These are phyloP conservation scores for Xerus inauris DNA, from an alignment of 2,113 vertebrate species.

Conservation along the genomic window DNA sequence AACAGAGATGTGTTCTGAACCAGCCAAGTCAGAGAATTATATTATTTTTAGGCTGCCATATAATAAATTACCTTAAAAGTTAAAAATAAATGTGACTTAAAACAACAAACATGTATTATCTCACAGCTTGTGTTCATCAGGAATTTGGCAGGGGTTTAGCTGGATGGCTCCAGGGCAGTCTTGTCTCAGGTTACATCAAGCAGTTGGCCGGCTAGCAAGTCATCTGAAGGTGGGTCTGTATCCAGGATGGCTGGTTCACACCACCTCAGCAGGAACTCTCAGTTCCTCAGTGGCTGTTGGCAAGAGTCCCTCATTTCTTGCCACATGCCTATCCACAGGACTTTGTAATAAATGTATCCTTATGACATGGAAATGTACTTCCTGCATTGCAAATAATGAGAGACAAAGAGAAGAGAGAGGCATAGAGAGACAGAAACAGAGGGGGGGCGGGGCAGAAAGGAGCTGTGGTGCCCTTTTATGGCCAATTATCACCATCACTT, in stretches of 20 bases:
- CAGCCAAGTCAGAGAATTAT: not conserved
- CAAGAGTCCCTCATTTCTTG: not conserved
- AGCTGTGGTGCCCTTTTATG: not conserved
- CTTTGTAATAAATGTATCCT: not conserved
- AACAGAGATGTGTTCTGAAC: not conserved
- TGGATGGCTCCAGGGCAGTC: not conserved
- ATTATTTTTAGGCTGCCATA: not conserved
- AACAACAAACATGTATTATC: not conserved
- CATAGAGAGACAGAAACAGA: not conserved
- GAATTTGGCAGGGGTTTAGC: not conserved
- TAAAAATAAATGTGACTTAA: not conserved
- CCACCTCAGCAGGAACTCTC: not conserved
- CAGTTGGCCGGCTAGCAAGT: not conserved
- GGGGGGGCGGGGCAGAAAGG: not conserved
- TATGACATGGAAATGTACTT: not conserved
- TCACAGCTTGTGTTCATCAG: not conserved
- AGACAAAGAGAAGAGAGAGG: not conserved
- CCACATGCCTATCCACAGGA: not conserved
- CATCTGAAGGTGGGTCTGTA: not conserved
- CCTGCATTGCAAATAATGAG: not conserved
- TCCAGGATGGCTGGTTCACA: not conserved
- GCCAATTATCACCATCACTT: not conserved
- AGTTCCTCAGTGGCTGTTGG: not conserved
- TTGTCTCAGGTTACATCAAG: not conserved
- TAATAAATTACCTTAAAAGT: not conserved